Conservation (phyloP, 2,888 invertebrate genomes). For the Strigamia transsilvanica region DNA sequence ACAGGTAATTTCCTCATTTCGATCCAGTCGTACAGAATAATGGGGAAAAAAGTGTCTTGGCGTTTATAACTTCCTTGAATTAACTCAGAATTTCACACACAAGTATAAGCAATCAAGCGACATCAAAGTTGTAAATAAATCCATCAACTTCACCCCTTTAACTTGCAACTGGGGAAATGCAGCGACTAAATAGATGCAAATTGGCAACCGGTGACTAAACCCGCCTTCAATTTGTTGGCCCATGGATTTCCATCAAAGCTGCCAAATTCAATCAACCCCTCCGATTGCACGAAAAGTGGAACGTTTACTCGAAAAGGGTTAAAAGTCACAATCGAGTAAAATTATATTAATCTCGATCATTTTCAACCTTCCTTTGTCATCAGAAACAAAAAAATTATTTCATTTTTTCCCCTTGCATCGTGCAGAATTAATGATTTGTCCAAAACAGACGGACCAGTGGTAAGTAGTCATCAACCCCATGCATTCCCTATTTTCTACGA, state of each 20-base stretch:
- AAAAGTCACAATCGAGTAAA: conserved; percentile 34
- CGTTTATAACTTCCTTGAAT: conserved; percentile 34
- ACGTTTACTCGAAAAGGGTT: conserved; percentile 42
- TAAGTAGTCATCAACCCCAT: conserved; percentile 31
- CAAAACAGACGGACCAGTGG: not conserved
- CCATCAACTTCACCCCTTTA: conserved; percentile 39
- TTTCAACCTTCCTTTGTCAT: not conserved
- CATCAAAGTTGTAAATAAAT: conserved; percentile 42
- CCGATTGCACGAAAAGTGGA: conserved; percentile 25
- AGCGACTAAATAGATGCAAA: conserved; percentile 49
- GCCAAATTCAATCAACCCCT: conserved; percentile 51
- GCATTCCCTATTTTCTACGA: conserved; percentile 17
- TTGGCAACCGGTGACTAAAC: conserved; percentile 49
- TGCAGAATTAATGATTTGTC: not conserved
- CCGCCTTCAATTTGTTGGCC: conserved; percentile 50
- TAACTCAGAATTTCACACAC: not conserved
- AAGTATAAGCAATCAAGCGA: conserved; percentile 32
- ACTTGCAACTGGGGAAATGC: conserved; percentile 45
- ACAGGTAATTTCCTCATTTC: conserved; percentile 49
- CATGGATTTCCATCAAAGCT: conserved; percentile 51
- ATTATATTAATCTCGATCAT: conserved; percentile 9
- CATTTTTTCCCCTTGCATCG: not conserved
- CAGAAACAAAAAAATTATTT: not conserved
- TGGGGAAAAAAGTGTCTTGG: not conserved
- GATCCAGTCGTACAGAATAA: not conserved